Percentiles rank a stretch among this genome's conserved stretches.
These are phyloP conservation scores for Aphidius colemani DNA, from an alignment of 2,888 invertebrate genomes.

Conservation along the genomic window DNA sequence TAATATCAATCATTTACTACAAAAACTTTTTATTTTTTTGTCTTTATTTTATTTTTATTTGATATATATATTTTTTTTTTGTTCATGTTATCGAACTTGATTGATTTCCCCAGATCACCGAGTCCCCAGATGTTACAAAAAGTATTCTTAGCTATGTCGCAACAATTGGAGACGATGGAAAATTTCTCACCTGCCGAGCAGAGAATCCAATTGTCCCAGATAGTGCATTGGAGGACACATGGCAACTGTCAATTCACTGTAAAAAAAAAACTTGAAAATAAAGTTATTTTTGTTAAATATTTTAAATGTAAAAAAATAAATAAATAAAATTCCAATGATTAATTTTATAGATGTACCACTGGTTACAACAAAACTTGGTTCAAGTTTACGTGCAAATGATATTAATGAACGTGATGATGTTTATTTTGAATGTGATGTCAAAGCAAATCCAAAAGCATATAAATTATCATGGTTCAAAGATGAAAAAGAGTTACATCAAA, in stretches of 20 bases:
- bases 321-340: neutral
- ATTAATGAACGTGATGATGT: constrained; percentile 90
- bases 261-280: constrained; percentile 51
- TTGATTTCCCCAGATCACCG: constrained; percentile 60
- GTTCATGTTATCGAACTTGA: constrained; percentile 8
- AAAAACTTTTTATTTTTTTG: neutral
- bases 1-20: too few species aligned
- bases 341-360: constrained; percentile 75
- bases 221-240: constrained; percentile 83
- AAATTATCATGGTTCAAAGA: constrained; percentile 86
- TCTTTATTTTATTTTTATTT: neutral
- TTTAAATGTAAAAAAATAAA: neutral
- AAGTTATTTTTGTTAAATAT: neutral
- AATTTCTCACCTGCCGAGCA: constrained; percentile 83
- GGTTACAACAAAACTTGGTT: constrained; percentile 81
- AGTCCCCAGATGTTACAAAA: constrained; percentile 75
- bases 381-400: constrained; percentile 80
- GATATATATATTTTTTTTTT: neutral
- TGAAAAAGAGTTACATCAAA: constrained; percentile 83
- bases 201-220: constrained; percentile 84
- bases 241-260: constrained; percentile 85
- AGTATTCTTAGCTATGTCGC: constrained; percentile 84
- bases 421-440: constrained; percentile 85
- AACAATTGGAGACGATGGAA: constrained; percentile 84
- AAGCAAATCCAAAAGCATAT: constrained; percentile 81